phyloP scores from a whole-genome alignment of 2,888 invertebrate genomes.

The Cephonodes hylas region DNA sequence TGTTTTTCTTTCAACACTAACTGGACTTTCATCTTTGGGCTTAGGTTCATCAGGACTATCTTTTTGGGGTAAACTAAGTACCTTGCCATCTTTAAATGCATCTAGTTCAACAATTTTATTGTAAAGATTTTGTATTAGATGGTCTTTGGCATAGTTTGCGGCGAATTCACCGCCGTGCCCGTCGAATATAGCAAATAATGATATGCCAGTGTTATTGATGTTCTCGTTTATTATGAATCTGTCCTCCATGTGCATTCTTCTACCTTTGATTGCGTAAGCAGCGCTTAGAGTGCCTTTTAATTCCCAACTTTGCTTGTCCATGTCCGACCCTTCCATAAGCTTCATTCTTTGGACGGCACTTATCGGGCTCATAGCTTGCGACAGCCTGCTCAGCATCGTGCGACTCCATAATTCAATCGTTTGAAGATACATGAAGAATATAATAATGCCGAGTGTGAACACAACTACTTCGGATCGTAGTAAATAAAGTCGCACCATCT shows the following conservation, averaged over 20 bases:
- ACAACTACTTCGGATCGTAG: constrained; percentile 90
- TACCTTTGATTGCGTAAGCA: constrained; percentile 94
- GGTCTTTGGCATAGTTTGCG: constrained; percentile 94
- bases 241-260: constrained; percentile 96
- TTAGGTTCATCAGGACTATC: constrained; percentile 62
- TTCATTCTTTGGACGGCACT: constrained; percentile 83
- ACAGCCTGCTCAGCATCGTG: constrained; percentile 85
- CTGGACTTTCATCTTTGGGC: constrained; percentile 61
- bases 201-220: constrained; percentile 91
- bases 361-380: constrained; percentile 83
- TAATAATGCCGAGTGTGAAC: constrained; percentile 85
- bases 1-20: constrained; percentile 79
- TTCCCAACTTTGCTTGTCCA: constrained; percentile 87
- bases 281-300: constrained; percentile 87
- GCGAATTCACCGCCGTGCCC: constrained; percentile 98
- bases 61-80: constrained; percentile 49
- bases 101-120: constrained; percentile 88
- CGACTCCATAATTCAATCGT: constrained; percentile 92
- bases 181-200: constrained; percentile 95
- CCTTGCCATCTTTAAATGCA: constrained; percentile 83
- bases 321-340: constrained; percentile 77
- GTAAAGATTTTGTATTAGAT: constrained; percentile 89
- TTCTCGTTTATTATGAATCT: constrained; percentile 94
- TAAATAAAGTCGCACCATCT: constrained; percentile 88
- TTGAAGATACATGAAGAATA: constrained; percentile 90